phyloP scores from a whole-genome alignment of 2,113 vertebrate species.

The Antigone vipio region DNA sequence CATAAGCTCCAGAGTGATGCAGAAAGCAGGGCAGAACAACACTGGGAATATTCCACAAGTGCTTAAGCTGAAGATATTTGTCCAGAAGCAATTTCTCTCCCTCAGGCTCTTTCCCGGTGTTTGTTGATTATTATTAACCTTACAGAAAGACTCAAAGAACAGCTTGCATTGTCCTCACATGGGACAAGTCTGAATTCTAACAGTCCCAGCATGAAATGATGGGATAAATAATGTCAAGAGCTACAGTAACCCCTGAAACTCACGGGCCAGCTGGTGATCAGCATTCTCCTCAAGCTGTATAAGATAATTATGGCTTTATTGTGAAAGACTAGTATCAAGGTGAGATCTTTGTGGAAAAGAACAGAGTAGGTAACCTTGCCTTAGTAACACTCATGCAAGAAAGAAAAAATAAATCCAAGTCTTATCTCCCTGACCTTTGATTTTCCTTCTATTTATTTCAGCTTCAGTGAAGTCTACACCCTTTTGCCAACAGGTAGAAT shows the following conservation, averaged over 20 bases:
- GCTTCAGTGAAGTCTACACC: neutral
- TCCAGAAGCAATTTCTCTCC: neutral
- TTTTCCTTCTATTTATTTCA: neutral
- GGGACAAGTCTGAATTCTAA: neutral
- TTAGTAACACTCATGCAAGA: neutral
- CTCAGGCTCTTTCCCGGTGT: neutral
- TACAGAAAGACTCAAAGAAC: neutral
- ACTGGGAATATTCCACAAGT: rapidly evolving
- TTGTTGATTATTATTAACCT: neutral
- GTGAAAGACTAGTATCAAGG: neutral
- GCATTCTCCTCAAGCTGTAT: neutral
- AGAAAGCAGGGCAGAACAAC: neutral
- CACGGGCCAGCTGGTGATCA: neutral
- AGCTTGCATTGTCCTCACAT: neutral
- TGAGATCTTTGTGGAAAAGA: neutral
- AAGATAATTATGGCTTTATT: neutral
- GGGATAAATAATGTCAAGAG: neutral
- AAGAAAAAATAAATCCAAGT: no score
- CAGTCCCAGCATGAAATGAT: neutral
- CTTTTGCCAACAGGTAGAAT: neutral
- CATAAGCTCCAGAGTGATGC: neutral
- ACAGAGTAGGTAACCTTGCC: neutral
- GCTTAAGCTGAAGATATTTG: neutral
- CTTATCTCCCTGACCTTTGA: neutral
- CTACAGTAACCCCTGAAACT: neutral